Percentiles rank a stretch among this genome's conserved stretches.
Evolutionary conservation across 2,113 vertebrate genomes (phyloP).

Genomic region (Callocephalon fimbriatum): DNA sequence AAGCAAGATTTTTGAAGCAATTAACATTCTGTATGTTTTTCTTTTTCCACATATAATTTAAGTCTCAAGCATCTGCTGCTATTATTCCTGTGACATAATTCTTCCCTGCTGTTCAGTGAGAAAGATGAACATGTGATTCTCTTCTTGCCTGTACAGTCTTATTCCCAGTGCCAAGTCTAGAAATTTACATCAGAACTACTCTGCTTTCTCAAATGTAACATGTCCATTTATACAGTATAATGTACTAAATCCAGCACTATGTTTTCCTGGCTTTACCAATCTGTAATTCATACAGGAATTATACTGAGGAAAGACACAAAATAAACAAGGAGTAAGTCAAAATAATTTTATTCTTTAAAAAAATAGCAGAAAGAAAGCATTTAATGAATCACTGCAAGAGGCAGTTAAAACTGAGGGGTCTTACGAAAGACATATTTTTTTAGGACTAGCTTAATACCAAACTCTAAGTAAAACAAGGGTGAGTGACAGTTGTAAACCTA

Average conservation of each 20-base stretch:
- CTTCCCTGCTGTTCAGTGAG: not conserved
- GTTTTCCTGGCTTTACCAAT: not conserved
- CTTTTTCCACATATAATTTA: not conserved
- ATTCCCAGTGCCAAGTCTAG: not conserved
- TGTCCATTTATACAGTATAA: not conserved
- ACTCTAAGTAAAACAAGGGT: conserved; percentile 5
- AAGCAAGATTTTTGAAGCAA: not conserved
- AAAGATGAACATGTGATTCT: not conserved
- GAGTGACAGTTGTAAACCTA: conserved; percentile 19
- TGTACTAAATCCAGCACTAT: not conserved
- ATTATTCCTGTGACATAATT: not conserved
- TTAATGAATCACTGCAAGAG: not conserved
- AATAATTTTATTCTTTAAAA: not conserved
- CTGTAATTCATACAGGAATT: conserved; percentile 4
- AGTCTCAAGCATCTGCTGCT: not conserved
- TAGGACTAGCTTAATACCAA: not conserved
- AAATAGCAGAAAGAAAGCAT: not conserved
- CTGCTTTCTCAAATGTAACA: not conserved
- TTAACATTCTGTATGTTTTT: not conserved
- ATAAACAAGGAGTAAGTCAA: conserved; percentile 17
- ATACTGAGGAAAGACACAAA: not conserved
- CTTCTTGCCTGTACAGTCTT: not conserved
- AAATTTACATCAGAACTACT: not conserved
- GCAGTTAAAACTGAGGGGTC: conserved; percentile 10
- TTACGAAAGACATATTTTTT: conserved; percentile 20